Conservation (phyloP, 2,113 vertebrate genomes). For the Callaeas wilsoni region DNA sequence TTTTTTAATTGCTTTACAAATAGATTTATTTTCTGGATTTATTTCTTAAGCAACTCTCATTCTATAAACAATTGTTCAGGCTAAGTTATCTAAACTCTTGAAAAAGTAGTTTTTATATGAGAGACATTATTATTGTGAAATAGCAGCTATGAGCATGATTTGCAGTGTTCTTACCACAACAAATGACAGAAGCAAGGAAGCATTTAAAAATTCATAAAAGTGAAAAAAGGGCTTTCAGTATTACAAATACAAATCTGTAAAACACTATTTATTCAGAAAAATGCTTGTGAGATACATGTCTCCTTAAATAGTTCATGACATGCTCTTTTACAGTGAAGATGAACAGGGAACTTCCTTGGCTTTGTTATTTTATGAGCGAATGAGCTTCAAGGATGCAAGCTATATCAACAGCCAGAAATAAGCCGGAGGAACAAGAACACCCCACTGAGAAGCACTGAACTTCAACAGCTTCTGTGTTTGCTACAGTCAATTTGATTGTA, state of each 20-base stretch:
- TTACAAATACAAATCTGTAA: not conserved
- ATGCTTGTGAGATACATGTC: not conserved
- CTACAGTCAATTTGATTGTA: conserved; percentile 52
- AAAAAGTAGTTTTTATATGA: not conserved
- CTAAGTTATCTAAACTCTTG: not conserved
- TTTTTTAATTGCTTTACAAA: not conserved
- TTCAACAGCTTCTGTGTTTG: conserved; percentile 56
- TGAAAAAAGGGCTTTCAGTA: not conserved
- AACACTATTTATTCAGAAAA: not conserved
- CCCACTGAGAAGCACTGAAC: conserved; percentile 41
- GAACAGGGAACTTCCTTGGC: not conserved
- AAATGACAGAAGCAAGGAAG: not conserved
- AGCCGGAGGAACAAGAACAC: not conserved
- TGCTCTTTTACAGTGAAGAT: not conserved
- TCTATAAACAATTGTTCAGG: not conserved
- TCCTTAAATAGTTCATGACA: not conserved
- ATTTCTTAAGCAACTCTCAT: not conserved
- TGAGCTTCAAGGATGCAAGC: not conserved
- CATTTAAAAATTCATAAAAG: not conserved
- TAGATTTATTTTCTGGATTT: not conserved
- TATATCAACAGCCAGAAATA: conserved; percentile 34
- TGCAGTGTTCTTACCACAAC: not conserved
- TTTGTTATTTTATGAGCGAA: not conserved
- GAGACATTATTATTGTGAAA: not conserved
- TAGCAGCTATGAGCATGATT: not conserved